A percentile compares a stretch with the other conserved stretches of the same genome.
phyloP scores from a whole-genome alignment of 1,140 invertebrate species.

The Teleopsis dalmanni region DNA sequence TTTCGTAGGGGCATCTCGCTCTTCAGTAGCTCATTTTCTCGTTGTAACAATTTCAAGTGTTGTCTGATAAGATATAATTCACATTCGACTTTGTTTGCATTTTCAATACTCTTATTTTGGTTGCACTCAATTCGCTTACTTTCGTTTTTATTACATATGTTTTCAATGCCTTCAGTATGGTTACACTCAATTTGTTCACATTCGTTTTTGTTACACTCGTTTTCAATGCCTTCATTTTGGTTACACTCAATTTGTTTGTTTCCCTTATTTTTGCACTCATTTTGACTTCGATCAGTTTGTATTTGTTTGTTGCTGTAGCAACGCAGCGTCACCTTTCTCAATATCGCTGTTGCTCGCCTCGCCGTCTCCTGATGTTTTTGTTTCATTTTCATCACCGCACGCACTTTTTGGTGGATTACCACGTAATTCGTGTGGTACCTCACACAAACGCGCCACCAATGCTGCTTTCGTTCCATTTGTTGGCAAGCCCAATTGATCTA shows the following conservation, averaged over 20 bases:
- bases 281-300: not conserved
- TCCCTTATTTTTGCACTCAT: too few relatives aligned
- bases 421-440: not conserved
- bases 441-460: not conserved
- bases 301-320: not conserved
- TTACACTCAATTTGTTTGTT: too few relatives aligned
- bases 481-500: not conserved
- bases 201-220: too few relatives aligned
- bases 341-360: not conserved
- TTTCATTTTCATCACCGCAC: not conserved
- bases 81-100: not conserved
- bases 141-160: too few relatives aligned
- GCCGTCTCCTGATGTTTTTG: not conserved
- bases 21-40: constrained; percentile 2
- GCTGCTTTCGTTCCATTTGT: not conserved
- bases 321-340: not conserved
- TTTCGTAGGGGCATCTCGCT: not conserved
- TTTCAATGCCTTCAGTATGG: too few relatives aligned
- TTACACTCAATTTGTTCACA: too few relatives aligned
- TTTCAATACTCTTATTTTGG: too few relatives aligned
- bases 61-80: not conserved
- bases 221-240: too few relatives aligned
- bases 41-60: not conserved
- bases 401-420: not conserved
- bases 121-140: too few relatives aligned